A percentile compares a stretch with the other conserved stretches of the same genome.
Evolutionary conservation across 53 echinoderm and acorn worm genomes (phyloP).

Genomic region (Luidia sarsii): DNA sequence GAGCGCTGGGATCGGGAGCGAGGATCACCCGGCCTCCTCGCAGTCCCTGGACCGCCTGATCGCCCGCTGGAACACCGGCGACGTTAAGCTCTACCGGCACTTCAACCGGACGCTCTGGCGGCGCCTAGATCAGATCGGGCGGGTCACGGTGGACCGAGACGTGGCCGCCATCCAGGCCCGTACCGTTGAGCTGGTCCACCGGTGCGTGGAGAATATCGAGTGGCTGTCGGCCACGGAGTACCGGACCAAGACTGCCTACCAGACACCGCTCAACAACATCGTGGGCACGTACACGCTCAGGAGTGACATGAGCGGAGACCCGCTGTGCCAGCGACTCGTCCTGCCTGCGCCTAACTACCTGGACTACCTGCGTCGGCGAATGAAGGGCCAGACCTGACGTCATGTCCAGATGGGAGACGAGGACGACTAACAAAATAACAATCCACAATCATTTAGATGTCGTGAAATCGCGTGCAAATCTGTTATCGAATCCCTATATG

Average conservation of each 20-base stretch:
- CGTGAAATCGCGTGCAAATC: too few species aligned
- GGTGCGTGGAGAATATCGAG: constrained; percentile 18
- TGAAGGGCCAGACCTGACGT: too few species aligned
- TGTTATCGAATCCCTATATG: too few species aligned
- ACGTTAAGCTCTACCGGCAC: constrained; percentile 4
- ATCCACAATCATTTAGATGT: too few species aligned
- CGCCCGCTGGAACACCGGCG: constrained; percentile 18
- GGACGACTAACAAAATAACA: too few species aligned
- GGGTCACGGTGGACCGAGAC: background rate
- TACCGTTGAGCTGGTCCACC: background rate
- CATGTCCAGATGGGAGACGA: too few species aligned
- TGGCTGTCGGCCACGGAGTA: constrained; percentile 23
- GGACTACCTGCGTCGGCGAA: constrained; percentile 19
- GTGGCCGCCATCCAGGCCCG: constrained; percentile 11
- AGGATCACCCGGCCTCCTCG: background rate
- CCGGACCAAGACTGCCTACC: constrained; percentile 2
- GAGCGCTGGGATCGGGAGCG: too few species aligned
- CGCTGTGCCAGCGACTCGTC: constrained; percentile 4
- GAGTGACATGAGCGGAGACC: background rate
- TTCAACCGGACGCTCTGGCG: constrained; percentile 27
- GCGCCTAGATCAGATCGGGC: constrained; percentile 8
- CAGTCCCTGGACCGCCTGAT: background rate
- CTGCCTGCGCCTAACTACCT: constrained; percentile 7
- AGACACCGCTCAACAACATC: constrained; percentile 16
- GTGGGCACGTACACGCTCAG: constrained; percentile 14